Base-by-base conservation (phyloP, 2,888 invertebrate species). In the Sarcophaga subvicina region DNA sequence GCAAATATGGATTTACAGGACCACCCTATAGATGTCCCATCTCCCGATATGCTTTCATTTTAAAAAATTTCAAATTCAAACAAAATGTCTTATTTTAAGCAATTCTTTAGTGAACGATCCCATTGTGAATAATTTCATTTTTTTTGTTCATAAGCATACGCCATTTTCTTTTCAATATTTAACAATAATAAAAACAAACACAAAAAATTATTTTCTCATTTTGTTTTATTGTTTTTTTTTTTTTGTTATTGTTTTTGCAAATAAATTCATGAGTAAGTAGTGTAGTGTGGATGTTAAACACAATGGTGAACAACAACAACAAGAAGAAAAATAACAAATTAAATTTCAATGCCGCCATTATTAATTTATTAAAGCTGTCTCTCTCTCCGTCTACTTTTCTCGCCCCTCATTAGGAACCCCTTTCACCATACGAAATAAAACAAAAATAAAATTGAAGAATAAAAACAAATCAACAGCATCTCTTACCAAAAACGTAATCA, bases 311-410 rank as follows among this genome's bases (percentile, higher is more conserved):
- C 83, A 76, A 85, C 37, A 85, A 12, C 17, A 54, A 17, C 17
- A 54, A 49, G 3, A 49, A 37, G 3, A 49, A 49, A 49, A 49
- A 12, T 17, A 54, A 54, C 12, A 54, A 54, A 17, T 17, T 73
- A 69, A 67, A 86, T 88, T 89, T 88, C 88, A 86, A 86, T 86
- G 88, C 89, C 89, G 89, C 89, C 89, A 88, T 88, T 88, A 88
- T 87, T 88, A 87, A 88, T 88, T 87, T 62, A 59, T 72, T 54
- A 54, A 70, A 76, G 64, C 83, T 70, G 78, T 88, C 87, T 87
- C 89, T 82, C 76, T 75, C 85, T 79, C 76, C 80, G 66, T 82
- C n/a, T 70, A 64, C 77, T 86, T 88, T 85, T 80, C 86, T 76
- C 64, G 69, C 59, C 4, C 83, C 78, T 75, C 86, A 82, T 80